These are phyloP conservation scores for Eubasilissa splendida DNA, from an alignment of 2,888 invertebrate genomes.

Conservation along the genomic window DNA sequence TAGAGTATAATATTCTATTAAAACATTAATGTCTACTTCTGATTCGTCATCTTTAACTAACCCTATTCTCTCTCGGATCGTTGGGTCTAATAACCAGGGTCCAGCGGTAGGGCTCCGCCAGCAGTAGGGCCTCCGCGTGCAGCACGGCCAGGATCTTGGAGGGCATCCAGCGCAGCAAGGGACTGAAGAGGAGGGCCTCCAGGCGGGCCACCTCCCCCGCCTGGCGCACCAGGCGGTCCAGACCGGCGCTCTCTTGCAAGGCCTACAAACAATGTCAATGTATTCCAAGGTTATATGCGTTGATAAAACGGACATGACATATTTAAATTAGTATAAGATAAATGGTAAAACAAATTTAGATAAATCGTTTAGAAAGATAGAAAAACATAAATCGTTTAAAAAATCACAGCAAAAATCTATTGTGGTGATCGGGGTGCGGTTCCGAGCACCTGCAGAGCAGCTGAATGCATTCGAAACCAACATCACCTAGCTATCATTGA, in stretches of 20 bases:
- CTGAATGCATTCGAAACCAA: too few relatives aligned
- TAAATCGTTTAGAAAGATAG: too few relatives aligned
- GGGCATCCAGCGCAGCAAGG: slow-evolving; percentile 79
- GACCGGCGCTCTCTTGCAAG: slow-evolving; percentile 84
- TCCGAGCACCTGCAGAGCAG: too few relatives aligned
- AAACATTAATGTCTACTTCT: neutral
- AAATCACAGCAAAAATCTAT: too few relatives aligned
- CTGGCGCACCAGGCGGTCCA: slow-evolving; percentile 86
- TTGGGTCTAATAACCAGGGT: slow-evolving; percentile 85
- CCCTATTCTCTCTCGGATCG: slow-evolving; percentile 84
- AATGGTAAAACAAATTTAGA: too few relatives aligned
- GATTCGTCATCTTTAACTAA: slow-evolving; percentile 60
- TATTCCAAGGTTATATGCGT: too few relatives aligned
- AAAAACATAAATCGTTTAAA: too few relatives aligned
- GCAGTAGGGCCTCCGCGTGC: slow-evolving; percentile 81
- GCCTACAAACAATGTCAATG: slow-evolving; percentile 68
- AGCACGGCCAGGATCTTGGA: slow-evolving; percentile 77
- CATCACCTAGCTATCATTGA: too few relatives aligned
- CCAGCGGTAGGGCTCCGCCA: slow-evolving; percentile 82
- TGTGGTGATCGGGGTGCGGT: too few relatives aligned
- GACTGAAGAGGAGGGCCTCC: slow-evolving; percentile 88
- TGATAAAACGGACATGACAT: too few relatives aligned
- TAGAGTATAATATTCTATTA: too few relatives aligned
- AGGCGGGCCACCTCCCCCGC: slow-evolving; percentile 87
- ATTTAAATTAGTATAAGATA: too few relatives aligned